phyloP scores from a whole-genome alignment of 2,888 invertebrate species.

The Andrena marginata region DNA sequence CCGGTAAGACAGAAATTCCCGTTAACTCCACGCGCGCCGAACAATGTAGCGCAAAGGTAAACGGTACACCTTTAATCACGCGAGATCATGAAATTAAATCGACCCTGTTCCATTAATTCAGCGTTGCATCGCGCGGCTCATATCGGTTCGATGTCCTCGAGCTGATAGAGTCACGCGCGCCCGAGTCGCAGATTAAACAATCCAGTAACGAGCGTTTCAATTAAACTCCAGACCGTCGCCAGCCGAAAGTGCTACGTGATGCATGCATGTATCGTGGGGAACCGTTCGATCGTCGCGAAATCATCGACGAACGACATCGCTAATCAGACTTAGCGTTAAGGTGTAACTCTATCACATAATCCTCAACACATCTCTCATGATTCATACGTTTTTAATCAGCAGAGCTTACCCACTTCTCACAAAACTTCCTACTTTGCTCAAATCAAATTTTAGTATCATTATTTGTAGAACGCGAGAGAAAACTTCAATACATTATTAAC shows the following conservation, averaged over 20 bases:
- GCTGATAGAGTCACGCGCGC: constrained; percentile 36
- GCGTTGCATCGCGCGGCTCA: background rate
- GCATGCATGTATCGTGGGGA: no score
- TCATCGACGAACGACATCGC: background rate
- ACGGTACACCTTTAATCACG: constrained; percentile 5
- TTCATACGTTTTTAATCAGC: no score
- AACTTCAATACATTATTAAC: no score
- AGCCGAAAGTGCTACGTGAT: background rate
- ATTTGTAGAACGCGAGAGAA: no score
- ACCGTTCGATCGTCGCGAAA: background rate
- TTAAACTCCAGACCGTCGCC: constrained; percentile 22
- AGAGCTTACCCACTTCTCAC: no score
- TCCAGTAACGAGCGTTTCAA: constrained; percentile 20
- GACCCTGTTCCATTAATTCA: constrained; percentile 12
- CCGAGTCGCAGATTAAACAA: constrained; percentile 30
- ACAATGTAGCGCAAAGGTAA: background rate
- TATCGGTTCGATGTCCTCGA: constrained; percentile 2
- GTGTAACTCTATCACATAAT: no score
- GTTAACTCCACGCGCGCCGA: background rate
- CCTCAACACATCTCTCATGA: no score
- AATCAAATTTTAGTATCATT: no score
- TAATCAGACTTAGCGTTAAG: no score
- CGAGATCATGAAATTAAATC: constrained; percentile 13
- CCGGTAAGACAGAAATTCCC: background rate
- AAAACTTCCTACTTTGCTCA: no score